These are phyloP conservation scores for Dryococelus australis DNA, from an alignment of 2,888 invertebrate species.

Conservation along the genomic window DNA sequence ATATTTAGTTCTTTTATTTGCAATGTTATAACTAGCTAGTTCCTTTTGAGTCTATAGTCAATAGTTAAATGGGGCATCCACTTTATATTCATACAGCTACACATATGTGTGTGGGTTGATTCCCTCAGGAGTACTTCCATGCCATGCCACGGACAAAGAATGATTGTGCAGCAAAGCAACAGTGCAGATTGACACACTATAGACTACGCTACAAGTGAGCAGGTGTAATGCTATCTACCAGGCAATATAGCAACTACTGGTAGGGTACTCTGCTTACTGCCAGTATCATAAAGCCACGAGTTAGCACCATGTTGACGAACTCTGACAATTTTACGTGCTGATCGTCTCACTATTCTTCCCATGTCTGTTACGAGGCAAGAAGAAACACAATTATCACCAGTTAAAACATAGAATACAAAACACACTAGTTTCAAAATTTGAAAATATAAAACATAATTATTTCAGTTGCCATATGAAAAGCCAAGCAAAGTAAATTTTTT, in stretches of 20 bases:
- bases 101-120: too few relatives aligned
- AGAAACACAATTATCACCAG: conserved; percentile 11
- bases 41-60: too few relatives aligned
- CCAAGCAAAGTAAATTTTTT: not conserved
- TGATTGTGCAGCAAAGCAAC: not conserved
- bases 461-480: not conserved
- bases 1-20: too few relatives aligned
- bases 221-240: not conserved
- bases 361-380: not conserved
- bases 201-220: not conserved
- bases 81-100: too few relatives aligned
- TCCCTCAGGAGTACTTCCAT: not conserved
- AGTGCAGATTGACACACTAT: not conserved
- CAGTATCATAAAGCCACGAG: conserved; percentile 38
- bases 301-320: conserved; percentile 58
- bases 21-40: too few relatives aligned
- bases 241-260: not conserved
- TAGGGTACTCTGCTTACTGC: conserved; percentile 39
- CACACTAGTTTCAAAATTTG: not conserved
- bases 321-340: conserved; percentile 59
- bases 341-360: conserved; percentile 56
- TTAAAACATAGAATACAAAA: conserved; percentile 1
- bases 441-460: not conserved
- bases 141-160: not conserved
- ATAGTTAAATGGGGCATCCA: too few relatives aligned